Evolutionary conservation across 2,888 invertebrate genomes (phyloP).

Genomic region (Eupithecia exiguata): DNA sequence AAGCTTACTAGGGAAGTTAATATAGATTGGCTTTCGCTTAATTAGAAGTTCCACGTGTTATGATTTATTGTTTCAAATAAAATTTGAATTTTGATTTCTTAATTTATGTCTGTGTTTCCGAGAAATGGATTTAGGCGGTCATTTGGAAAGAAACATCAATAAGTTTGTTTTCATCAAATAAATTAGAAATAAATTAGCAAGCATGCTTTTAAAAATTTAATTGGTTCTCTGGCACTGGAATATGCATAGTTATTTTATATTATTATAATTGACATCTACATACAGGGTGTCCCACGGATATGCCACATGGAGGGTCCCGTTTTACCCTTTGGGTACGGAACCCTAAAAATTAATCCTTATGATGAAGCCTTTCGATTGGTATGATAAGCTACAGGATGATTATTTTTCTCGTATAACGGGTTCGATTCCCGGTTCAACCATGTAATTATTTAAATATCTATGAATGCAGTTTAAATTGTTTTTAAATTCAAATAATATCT

Average conservation of each 20-base stretch:
- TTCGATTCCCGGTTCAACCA: too few relatives aligned
- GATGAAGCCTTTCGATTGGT: too few relatives aligned
- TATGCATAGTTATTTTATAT: not conserved
- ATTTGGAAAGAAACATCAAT: not conserved
- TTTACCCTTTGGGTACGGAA: too few relatives aligned
- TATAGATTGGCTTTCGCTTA: slow-evolving; percentile 69
- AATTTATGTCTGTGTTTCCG: slow-evolving; percentile 35
- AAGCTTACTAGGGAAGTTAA: slow-evolving; percentile 65
- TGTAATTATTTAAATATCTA: too few relatives aligned
- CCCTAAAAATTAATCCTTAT: too few relatives aligned
- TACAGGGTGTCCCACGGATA: too few relatives aligned
- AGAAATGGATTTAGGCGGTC: slow-evolving; percentile 18
- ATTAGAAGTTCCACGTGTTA: slow-evolving; percentile 67
- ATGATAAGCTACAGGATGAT: too few relatives aligned
- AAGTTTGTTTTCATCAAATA: not conserved
- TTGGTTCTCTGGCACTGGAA: not conserved
- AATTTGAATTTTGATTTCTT: slow-evolving; percentile 37
- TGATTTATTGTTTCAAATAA: slow-evolving; percentile 67
- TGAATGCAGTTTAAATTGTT: too few relatives aligned
- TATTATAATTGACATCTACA: too few relatives aligned
- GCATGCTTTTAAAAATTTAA: not conserved
- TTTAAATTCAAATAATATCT: too few relatives aligned
- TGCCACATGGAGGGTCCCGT: too few relatives aligned
- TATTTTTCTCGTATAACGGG: too few relatives aligned
- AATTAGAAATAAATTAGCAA: not conserved